These are phyloP conservation scores for Samia ricini DNA, from an alignment of 1,140 invertebrate species.

Conservation along the genomic window DNA sequence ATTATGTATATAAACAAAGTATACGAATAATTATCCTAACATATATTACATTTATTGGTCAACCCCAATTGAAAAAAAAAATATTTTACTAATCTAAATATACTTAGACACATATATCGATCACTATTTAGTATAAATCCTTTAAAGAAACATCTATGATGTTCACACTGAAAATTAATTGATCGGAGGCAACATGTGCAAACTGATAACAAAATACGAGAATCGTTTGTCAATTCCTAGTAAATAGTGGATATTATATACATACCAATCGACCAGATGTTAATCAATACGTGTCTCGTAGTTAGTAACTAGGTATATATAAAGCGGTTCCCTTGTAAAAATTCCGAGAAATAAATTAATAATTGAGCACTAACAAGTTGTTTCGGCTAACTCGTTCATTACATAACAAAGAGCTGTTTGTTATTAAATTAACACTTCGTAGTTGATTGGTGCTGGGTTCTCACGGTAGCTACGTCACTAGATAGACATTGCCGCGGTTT, in stretches of 20 bases:
- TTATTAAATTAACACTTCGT: slow-evolving; percentile 48
- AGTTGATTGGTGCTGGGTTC: slow-evolving; percentile 19
- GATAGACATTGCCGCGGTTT: no score
- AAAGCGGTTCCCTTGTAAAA: slow-evolving; percentile 8
- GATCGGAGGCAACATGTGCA: background rate
- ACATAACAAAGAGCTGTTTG: slow-evolving; percentile 36
- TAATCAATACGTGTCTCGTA: background rate
- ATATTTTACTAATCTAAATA: no score
- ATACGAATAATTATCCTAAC: no score
- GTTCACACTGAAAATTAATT: background rate
- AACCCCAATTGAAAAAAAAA: no score
- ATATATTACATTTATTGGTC: no score
- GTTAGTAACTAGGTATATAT: no score
- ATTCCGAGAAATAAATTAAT: slow-evolving; percentile 48
- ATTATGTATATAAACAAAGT: no score
- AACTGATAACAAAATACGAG: background rate
- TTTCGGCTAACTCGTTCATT: slow-evolving; percentile 45
- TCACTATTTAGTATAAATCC: no score
- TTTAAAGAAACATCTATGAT: no score
- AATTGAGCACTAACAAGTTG: slow-evolving; percentile 43
- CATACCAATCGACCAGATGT: background rate
- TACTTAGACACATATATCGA: no score
- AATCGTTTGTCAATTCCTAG: background rate
- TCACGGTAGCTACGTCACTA: slow-evolving; percentile 23
- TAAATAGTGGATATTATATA: background rate